Conservation (phyloP, 1,140 invertebrate genomes). For the Drosophila eugracilis region DNA sequence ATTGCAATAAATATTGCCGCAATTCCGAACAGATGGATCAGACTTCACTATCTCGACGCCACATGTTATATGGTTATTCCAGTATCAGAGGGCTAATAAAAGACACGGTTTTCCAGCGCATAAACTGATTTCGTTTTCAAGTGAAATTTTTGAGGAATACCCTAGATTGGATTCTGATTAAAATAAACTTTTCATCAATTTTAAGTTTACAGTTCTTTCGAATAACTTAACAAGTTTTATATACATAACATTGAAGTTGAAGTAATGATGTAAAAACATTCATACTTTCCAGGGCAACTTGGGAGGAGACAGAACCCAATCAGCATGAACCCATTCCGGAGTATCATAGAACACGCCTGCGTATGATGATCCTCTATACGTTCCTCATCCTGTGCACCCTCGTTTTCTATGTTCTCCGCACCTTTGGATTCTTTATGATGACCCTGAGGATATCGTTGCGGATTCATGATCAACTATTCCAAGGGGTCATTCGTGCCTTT, state of each 20-base stretch:
- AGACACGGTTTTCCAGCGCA: not conserved
- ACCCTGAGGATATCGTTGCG: slow-evolving; percentile 92
- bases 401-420: slow-evolving; percentile 85
- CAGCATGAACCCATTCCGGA: slow-evolving; percentile 53
- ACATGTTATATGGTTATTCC: slow-evolving; percentile 24
- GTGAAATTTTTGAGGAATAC: not conserved
- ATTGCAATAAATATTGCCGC: slow-evolving; percentile 34
- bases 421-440: slow-evolving; percentile 90
- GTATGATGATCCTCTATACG: slow-evolving; percentile 58
- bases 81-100: slow-evolving; percentile 6
- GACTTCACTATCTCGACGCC: slow-evolving; percentile 16
- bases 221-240: not conserved
- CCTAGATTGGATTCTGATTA: not conserved
- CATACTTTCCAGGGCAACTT: slow-evolving; percentile 67
- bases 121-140: not conserved
- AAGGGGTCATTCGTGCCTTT: slow-evolving; percentile 91
- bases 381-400: slow-evolving; percentile 70
- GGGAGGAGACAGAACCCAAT: slow-evolving; percentile 77
- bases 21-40: slow-evolving; percentile 26
- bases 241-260: not conserved
- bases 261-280: not conserved
- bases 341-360: slow-evolving; percentile 50
- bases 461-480: slow-evolving; percentile 94
- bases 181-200: not conserved
- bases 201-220: slow-evolving; percentile 20